phyloP scores from a whole-genome alignment of 2,797 vertebrate genomes.

The Todus mexicanus region DNA sequence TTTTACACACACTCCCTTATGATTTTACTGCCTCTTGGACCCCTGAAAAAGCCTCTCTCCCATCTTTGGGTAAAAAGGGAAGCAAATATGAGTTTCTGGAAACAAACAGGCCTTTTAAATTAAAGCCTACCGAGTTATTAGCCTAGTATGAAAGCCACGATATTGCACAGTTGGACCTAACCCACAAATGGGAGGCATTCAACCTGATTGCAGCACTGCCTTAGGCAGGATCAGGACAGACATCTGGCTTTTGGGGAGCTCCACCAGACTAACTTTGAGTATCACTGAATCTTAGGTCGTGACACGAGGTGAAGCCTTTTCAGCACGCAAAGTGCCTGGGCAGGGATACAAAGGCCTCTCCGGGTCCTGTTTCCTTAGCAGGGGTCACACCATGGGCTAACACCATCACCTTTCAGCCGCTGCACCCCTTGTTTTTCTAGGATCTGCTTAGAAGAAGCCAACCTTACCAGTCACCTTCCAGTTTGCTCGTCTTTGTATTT shows the following conservation, averaged over 20 bases:
- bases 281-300: not conserved
- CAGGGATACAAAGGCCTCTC: not conserved
- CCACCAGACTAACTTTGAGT: not conserved
- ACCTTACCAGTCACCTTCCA: not conserved
- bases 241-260: not conserved
- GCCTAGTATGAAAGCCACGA: not conserved
- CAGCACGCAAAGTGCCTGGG: not conserved
- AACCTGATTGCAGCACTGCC: not conserved
- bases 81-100: not conserved
- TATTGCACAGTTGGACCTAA: not conserved
- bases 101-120: constrained; percentile 14
- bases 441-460: not conserved
- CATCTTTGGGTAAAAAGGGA: not conserved
- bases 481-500: not conserved
- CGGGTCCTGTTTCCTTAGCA: not conserved
- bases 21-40: not conserved
- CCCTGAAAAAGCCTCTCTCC: not conserved
- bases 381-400: not conserved
- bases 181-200: not conserved
- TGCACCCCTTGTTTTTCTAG: not conserved
- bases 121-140: not conserved
- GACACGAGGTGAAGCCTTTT: not conserved
- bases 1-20: not conserved
- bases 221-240: not conserved
- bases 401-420: no score